These are phyloP conservation scores for Poeciliopsis turneri DNA, from an alignment of 2,797 vertebrate species.

Conservation along the genomic window DNA sequence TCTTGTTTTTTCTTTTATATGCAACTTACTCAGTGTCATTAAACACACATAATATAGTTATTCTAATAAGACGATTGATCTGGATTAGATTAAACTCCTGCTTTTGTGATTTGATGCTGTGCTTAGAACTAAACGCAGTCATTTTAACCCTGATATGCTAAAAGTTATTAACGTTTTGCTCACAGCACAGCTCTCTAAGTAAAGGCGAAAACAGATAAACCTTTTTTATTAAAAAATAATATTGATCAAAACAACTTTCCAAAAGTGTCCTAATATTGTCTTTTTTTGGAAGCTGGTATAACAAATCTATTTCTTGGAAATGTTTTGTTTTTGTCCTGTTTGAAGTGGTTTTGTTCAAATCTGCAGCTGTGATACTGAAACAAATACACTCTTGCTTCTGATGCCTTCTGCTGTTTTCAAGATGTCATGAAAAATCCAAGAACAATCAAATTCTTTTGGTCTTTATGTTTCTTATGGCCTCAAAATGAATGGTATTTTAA, in stretches of 20 bases:
- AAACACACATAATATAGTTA: neutral
- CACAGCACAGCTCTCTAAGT: neutral
- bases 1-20: neutral
- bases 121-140: neutral
- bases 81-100: neutral
- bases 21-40: neutral
- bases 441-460: neutral
- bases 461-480: neutral
- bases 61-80: neutral
- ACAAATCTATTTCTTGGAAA: neutral
- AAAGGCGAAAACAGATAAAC: neutral
- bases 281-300: neutral
- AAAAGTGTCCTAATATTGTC: neutral
- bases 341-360: neutral
- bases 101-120: neutral
- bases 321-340: neutral
- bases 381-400: neutral
- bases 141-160: neutral
- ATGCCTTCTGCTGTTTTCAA: neutral
- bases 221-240: neutral
- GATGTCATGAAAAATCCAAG: neutral
- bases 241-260: neutral
- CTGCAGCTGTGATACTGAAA: conserved; percentile 3
- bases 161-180: neutral
- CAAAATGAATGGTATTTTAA: neutral